phyloP scores from a whole-genome alignment of 2,888 invertebrate species.

The Augochlorella aurata region DNA sequence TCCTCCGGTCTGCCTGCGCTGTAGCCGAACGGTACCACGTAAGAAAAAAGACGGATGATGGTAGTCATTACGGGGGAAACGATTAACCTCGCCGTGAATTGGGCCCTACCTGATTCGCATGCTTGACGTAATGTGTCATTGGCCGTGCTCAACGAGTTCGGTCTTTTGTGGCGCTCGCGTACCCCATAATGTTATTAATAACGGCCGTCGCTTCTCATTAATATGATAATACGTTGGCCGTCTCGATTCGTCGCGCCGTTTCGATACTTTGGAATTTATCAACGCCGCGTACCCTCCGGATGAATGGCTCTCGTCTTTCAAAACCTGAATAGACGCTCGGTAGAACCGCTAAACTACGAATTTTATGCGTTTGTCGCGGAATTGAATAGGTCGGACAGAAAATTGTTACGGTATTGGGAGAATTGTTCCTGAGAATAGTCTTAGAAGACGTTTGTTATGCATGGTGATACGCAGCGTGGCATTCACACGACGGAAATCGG shows the following conservation, averaged over 20 bases:
- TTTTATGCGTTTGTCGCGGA: too few species aligned
- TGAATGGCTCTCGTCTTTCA: neutral
- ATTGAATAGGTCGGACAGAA: too few species aligned
- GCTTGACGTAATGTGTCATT: conserved; percentile 6
- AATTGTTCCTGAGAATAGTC: too few species aligned
- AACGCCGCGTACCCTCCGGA: neutral
- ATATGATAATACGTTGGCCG: neutral
- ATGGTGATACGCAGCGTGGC: too few species aligned
- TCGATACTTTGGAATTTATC: conserved; percentile 4
- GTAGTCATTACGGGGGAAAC: conserved; percentile 33
- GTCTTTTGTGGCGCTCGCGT: neutral
- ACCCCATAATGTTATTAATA: neutral
- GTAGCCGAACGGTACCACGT: conserved; percentile 17
- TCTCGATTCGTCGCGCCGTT: neutral
- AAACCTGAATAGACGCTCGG: neutral
- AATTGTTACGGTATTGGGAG: too few species aligned
- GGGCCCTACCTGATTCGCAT: conserved; percentile 18
- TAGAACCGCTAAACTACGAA: neutral
- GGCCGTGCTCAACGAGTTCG: conserved; percentile 8
- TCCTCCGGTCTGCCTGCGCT: conserved; percentile 27
- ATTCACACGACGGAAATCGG: too few species aligned
- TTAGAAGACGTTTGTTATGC: too few species aligned
- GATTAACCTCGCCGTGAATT: conserved; percentile 15
- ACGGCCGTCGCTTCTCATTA: neutral
- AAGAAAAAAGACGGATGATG: conserved; percentile 28